These are phyloP conservation scores for Apostichopus parvimensis DNA, from an alignment of 35 echinoderm and acorn worm genomes.

Conservation along the genomic window DNA sequence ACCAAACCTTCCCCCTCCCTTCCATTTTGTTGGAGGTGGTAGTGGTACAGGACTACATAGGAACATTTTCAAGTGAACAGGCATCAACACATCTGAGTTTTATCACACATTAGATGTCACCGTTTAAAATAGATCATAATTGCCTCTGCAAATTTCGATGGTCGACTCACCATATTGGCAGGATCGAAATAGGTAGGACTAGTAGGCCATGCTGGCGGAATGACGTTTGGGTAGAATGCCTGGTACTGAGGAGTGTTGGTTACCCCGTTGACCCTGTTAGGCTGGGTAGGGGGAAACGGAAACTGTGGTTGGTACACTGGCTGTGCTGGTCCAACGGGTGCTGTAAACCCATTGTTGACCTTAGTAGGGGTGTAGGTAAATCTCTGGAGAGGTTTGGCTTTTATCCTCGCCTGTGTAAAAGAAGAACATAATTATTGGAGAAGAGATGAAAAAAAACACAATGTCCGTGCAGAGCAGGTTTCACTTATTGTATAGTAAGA, in stretches of 20 bases:
- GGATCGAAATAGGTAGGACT: constrained; percentile 83
- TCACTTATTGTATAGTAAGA: too few relatives aligned
- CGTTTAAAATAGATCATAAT: too few relatives aligned
- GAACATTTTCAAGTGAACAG: too few relatives aligned
- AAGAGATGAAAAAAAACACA: too few relatives aligned
- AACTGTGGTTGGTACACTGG: constrained; percentile 74
- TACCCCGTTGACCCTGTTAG: constrained; percentile 33
- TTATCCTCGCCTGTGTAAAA: constrained; percentile 89
- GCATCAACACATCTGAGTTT: too few relatives aligned
- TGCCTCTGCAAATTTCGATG: neutral
- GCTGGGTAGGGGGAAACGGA: constrained; percentile 50
- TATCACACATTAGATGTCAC: too few relatives aligned
- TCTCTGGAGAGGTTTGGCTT: constrained; percentile 96
- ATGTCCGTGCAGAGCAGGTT: too few relatives aligned
- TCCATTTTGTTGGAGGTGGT: too few relatives aligned
- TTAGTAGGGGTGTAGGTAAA: constrained; percentile 75
- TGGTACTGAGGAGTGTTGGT: constrained; percentile 67
- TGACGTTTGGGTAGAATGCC: constrained; percentile 70
- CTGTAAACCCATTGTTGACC: constrained; percentile 71
- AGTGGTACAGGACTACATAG: too few relatives aligned
- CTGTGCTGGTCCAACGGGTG: constrained; percentile 60
- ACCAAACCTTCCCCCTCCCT: too few relatives aligned
- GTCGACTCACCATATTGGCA: constrained; percentile 78
- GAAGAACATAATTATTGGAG: neutral
- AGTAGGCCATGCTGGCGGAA: constrained; percentile 78